Conservation (phyloP, 2,888 invertebrate species). For the Hypomecis atomaria region DNA sequence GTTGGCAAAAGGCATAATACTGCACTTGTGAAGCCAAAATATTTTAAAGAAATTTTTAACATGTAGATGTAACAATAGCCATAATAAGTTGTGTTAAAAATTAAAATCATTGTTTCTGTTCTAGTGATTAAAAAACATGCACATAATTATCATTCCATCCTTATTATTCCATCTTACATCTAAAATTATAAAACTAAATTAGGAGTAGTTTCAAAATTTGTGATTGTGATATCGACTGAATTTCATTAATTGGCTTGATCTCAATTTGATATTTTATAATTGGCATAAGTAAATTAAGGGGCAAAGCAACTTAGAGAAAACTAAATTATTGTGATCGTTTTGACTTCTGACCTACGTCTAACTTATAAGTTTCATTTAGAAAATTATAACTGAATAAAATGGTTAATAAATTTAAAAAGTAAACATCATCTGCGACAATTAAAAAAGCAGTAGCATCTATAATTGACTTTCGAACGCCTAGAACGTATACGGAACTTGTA, state of each 20-base stretch:
- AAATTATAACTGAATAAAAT: neutral
- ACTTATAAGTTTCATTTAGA: too few species aligned
- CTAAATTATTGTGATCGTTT: neutral
- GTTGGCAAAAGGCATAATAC: too few species aligned
- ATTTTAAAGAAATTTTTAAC: too few species aligned
- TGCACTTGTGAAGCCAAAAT: too few species aligned
- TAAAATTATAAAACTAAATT: slow-evolving; percentile 21
- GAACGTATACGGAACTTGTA: too few species aligned
- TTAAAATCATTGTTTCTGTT: too few species aligned
- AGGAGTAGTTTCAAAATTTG: slow-evolving; percentile 32
- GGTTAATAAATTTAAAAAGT: neutral
- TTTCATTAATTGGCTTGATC: slow-evolving; percentile 41
- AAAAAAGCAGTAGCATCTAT: too few species aligned
- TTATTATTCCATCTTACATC: slow-evolving; percentile 29
- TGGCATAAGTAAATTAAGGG: slow-evolving; percentile 20
- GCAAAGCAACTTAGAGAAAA: slow-evolving; percentile 1
- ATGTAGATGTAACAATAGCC: too few species aligned
- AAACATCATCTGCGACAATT: too few species aligned
- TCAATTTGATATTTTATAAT: slow-evolving; percentile 32
- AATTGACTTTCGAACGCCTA: too few species aligned
- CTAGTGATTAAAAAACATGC: neutral
- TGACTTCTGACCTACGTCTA: neutral
- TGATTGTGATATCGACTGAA: slow-evolving; percentile 41
- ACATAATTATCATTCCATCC: slow-evolving; percentile 32
- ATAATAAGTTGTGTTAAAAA: too few species aligned